These are phyloP conservation scores for Drosophila equinoxialis DNA, from an alignment of 1,140 invertebrate genomes.

Conservation along the genomic window DNA sequence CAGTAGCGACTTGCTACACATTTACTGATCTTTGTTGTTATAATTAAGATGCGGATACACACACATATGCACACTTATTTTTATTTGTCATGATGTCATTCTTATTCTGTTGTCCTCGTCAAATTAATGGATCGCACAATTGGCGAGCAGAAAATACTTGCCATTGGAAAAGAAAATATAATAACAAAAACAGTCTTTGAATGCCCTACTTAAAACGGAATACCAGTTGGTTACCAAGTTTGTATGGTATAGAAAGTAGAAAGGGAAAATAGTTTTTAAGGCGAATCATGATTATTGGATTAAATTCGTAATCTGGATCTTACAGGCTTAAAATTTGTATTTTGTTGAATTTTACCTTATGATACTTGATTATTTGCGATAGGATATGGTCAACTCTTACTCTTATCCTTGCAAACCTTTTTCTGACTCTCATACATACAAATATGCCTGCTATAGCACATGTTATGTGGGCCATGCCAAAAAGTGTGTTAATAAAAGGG, in stretches of 20 bases:
- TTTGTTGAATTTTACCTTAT: not conserved
- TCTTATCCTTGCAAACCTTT: not conserved
- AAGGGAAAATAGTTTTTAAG: not conserved
- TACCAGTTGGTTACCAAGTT: too few relatives aligned
- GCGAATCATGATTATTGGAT: too few relatives aligned
- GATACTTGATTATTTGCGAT: not conserved
- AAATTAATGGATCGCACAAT: constrained; percentile 53
- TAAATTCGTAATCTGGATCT: too few relatives aligned
- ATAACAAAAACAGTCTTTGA: not conserved
- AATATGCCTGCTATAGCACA: too few relatives aligned
- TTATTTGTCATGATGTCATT: constrained; percentile 32
- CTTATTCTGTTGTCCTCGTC: constrained; percentile 21
- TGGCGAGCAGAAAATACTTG: constrained; percentile 10
- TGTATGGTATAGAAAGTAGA: too few relatives aligned
- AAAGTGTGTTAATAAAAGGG: constrained; percentile 63
- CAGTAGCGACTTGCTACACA: not conserved
- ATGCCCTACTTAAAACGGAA: not conserved
- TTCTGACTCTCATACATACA: too few relatives aligned
- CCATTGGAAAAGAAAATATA: not conserved
- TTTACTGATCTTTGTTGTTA: constrained; percentile 31
- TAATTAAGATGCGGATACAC: constrained; percentile 37
- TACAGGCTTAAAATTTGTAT: not conserved
- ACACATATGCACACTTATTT: constrained; percentile 5
- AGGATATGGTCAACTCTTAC: not conserved
- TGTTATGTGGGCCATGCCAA: not conserved